Base-by-base conservation (phyloP, 1,140 invertebrate genomes). In the Dermatophagoides farinae region DNA sequence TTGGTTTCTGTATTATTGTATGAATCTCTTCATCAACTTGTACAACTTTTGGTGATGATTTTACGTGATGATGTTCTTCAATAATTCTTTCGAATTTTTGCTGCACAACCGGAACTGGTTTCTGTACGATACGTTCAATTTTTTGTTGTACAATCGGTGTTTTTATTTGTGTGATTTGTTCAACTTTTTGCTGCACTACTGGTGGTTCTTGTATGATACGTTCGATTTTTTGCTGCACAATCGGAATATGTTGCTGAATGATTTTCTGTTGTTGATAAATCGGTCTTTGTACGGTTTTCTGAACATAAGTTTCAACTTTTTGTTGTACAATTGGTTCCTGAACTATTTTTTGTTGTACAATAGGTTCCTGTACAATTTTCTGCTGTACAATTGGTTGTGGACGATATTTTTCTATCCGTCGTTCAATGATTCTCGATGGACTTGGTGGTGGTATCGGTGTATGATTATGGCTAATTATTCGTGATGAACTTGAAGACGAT, bases 1-100 rank as follows among this genome's bases (percentile, higher is more conserved):
- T 23, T 14, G 53, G 53, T 55, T 55, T 55, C n/a, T 55, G 53
- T 44, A 55, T 39, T 31, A 12, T 55, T 55, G 6, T 2, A 55
- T 23, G 14, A 38, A 25, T 23, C 16, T 55, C 22, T 55, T 23
- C n/a, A 55, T 23, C n/a, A 55, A n/a, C 38, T 6, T 55, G 53
- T 39, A 55, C 53, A 11, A 55, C 23, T 38, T 2, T 4, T 43
- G n/a, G 12, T 50, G 47, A 8, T 31, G 31, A 4, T 31, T 31
- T 31, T 31, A 31, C 2, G 8, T 31, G 8, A 31, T 31, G 31
- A 31, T 31, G 53, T 41, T 44, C 38, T 39, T 55, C 14, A 5
- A 55, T 23, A 11, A 55, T 23, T 25, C 23, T 31, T 25, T 55
- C 53, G 5, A 55, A 11, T 12, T 55, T 14, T 25, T 55, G 53